phyloP scores from a whole-genome alignment of 1,140 invertebrate species.

The Tetraneura akinire region DNA sequence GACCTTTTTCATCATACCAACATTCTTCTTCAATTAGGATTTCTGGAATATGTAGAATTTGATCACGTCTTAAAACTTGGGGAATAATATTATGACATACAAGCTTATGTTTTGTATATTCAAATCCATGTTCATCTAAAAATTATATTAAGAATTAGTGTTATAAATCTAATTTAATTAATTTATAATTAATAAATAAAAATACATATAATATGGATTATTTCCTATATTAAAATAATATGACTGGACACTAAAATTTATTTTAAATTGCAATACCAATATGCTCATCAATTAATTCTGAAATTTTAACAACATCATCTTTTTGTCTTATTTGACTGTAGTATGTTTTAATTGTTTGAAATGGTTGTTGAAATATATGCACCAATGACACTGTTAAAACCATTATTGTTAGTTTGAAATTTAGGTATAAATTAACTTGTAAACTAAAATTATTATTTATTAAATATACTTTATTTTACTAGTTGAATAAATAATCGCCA shows the following conservation, averaged over 20 bases:
- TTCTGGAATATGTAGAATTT: constrained; percentile 33
- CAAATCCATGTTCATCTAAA: constrained; percentile 47
- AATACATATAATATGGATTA: no score
- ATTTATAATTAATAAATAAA: no score
- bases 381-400: constrained; percentile 39
- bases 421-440: background rate
- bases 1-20: constrained; percentile 49
- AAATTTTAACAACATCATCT: constrained; percentile 46
- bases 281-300: constrained; percentile 45
- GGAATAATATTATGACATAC: constrained; percentile 46
- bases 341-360: constrained; percentile 32
- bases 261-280: constrained; percentile 6
- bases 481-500: no score
- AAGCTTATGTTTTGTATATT: constrained; percentile 43
- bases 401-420: background rate
- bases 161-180: no score
- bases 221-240: no score
- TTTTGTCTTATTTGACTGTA: constrained; percentile 44
- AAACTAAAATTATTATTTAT: no score
- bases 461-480: no score
- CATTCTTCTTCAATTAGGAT: constrained; percentile 41
- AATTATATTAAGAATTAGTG: background rate
- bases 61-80: constrained; percentile 38
- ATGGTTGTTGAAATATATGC: constrained; percentile 43
- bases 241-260: no score